Percentiles rank a stretch among this genome's conserved stretches.
These are phyloP conservation scores for Pammene aurita DNA, from an alignment of 2,888 invertebrate species.

Conservation along the genomic window DNA sequence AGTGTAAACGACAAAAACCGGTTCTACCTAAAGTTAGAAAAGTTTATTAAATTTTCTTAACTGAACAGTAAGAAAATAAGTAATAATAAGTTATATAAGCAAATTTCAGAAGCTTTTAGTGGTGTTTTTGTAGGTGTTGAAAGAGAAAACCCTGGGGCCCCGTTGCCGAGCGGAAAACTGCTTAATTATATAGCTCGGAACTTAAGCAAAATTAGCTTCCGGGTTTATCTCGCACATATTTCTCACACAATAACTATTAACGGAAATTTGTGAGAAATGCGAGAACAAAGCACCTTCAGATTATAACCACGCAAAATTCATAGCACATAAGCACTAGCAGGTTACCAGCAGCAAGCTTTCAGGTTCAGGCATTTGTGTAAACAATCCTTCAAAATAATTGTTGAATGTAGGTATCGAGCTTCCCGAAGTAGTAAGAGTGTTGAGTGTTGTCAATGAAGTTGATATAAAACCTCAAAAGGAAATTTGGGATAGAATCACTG, in stretches of 20 bases:
- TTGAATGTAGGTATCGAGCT: too few species aligned
- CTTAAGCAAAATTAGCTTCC: conserved; percentile 33
- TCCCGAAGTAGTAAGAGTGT: too few species aligned
- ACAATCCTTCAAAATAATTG: too few species aligned
- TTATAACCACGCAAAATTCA: not conserved
- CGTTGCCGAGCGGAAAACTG: conserved; percentile 36
- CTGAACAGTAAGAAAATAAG: conserved; percentile 21
- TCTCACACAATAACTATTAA: conserved; percentile 25
- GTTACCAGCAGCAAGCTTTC: too few species aligned
- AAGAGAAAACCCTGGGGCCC: conserved; percentile 34
- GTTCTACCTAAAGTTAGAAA: not conserved
- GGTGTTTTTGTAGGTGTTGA: conserved; percentile 37
- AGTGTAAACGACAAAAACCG: too few species aligned
- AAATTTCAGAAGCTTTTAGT: conserved; percentile 36
- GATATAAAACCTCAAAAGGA: too few species aligned
- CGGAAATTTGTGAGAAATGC: conserved; percentile 29
- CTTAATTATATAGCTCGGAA: conserved; percentile 40
- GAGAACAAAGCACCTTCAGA: conserved; percentile 7
- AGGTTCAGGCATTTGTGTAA: too few species aligned
- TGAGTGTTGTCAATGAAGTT: too few species aligned
- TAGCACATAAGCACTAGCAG: too few species aligned
- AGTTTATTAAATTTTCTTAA: conserved; percentile 12
- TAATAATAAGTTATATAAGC: conserved; percentile 36
- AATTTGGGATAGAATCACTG: too few species aligned
- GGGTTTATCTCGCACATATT: conserved; percentile 35